phyloP scores from a whole-genome alignment of 2,113 vertebrate species.

The Psittacus erithacus region DNA sequence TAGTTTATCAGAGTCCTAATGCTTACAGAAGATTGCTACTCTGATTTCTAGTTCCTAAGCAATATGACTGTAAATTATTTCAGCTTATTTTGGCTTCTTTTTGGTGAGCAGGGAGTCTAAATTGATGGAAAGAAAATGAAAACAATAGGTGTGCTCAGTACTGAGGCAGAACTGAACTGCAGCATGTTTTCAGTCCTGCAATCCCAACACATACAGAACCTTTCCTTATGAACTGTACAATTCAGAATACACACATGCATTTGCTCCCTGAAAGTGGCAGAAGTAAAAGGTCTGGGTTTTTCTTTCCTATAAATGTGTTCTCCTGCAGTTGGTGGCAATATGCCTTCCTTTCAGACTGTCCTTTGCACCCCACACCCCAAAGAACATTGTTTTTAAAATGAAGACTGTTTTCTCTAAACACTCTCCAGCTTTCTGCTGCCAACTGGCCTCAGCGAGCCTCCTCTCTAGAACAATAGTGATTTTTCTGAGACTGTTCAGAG shows the following conservation, averaged over 20 bases:
- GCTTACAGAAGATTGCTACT: background rate
- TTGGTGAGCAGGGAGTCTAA: background rate
- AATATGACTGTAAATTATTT: background rate
- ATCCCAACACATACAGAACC: background rate
- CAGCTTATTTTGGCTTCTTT: background rate
- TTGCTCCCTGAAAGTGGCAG: background rate
- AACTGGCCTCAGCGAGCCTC: constrained; percentile 38
- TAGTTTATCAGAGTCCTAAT: background rate
- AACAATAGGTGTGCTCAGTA: background rate
- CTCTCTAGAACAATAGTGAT: constrained; percentile 58
- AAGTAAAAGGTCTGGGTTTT: background rate
- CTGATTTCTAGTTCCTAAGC: background rate
- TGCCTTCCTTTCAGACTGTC: background rate
- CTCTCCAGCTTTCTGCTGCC: constrained; percentile 43
- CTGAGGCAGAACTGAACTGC: background rate
- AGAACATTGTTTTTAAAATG: constrained; percentile 23
- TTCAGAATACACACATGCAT: background rate
- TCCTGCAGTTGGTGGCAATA: background rate
- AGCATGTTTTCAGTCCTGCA: background rate
- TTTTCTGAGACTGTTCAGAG: constrained; percentile 57
- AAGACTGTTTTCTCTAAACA: constrained; percentile 40
- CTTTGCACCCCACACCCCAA: background rate
- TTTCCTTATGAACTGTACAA: background rate
- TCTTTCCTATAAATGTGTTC: background rate
- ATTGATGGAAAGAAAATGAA: background rate